A percentile compares a stretch with the other conserved stretches of the same genome.
Evolutionary conservation across 1,140 invertebrate genomes (phyloP).

Genomic region (Heliconius nattereri): DNA sequence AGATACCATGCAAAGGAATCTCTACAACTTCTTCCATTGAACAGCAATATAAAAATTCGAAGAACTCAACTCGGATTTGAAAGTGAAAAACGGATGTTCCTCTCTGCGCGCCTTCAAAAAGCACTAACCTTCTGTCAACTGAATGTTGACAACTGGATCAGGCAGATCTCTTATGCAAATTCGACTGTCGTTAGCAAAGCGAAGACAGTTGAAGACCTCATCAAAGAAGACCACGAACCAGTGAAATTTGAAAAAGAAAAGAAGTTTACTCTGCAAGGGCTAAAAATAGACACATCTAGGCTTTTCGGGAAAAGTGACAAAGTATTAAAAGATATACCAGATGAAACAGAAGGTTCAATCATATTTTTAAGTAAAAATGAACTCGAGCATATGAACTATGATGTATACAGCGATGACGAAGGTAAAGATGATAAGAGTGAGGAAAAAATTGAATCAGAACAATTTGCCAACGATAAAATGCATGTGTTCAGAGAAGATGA

Average conservation of each 20-base stretch:
- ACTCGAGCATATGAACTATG: constrained; percentile 82
- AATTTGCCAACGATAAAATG: constrained; percentile 81
- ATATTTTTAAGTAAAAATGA: constrained; percentile 84
- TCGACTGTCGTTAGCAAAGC: constrained; percentile 71
- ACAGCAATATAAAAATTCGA: constrained; percentile 78
- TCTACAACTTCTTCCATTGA: constrained; percentile 77
- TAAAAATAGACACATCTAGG: constrained; percentile 78
- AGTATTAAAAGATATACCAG: constrained; percentile 82
- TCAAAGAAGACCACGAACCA: constrained; percentile 79
- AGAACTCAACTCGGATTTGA: constrained; percentile 82
- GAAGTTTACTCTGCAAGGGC: constrained; percentile 79
- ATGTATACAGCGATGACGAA: constrained; percentile 79
- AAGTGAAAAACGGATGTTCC: constrained; percentile 82
- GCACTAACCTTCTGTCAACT: constrained; percentile 84
- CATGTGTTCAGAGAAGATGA: constrained; percentile 81
- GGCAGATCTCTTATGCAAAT: constrained; percentile 79
- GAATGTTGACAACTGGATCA: constrained; percentile 82
- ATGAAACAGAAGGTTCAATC: constrained; percentile 84
- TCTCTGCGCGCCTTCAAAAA: constrained; percentile 83
- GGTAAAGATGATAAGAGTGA: constrained; percentile 73
- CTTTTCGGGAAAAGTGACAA: constrained; percentile 79
- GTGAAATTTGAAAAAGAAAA: constrained; percentile 79
- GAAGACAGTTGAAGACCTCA: constrained; percentile 74
- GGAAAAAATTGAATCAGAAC: constrained; percentile 68
- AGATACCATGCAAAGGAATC: constrained; percentile 67